These are phyloP conservation scores for Plebejus argus DNA, from an alignment of 2,888 invertebrate species.

Conservation along the genomic window DNA sequence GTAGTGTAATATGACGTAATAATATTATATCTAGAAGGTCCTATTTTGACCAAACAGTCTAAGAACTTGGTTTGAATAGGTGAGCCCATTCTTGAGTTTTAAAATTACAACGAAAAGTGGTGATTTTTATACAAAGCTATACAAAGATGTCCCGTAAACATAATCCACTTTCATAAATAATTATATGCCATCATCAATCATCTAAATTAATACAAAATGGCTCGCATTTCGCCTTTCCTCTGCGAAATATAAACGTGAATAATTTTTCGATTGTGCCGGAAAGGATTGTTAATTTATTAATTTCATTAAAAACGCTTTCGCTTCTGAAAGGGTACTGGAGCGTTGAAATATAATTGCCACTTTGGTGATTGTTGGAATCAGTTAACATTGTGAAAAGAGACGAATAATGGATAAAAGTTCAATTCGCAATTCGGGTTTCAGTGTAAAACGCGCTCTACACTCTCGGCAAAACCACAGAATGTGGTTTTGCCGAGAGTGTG, in stretches of 20 bases:
- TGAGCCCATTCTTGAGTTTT: too few species aligned
- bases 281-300: constrained; percentile 10
- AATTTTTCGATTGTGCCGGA: background rate
- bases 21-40: too few species aligned
- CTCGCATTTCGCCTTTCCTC: background rate
- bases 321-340: background rate
- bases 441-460: too few species aligned
- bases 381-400: background rate
- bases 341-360: background rate
- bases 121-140: too few species aligned
- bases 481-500: too few species aligned
- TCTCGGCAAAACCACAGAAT: too few species aligned
- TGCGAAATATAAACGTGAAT: background rate
- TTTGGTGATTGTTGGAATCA: background rate
- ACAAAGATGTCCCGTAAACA: background rate
- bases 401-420: background rate
- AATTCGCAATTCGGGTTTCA: background rate
- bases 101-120: too few species aligned
- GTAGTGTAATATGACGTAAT: too few species aligned
- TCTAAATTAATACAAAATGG: constrained; percentile 6
- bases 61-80: too few species aligned
- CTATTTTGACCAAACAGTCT: too few species aligned
- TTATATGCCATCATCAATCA: background rate
- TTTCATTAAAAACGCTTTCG: background rate
- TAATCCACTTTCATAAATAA: background rate